These are phyloP conservation scores for Chrysina gloriosa DNA, from an alignment of 2,888 invertebrate species.

Conservation along the genomic window DNA sequence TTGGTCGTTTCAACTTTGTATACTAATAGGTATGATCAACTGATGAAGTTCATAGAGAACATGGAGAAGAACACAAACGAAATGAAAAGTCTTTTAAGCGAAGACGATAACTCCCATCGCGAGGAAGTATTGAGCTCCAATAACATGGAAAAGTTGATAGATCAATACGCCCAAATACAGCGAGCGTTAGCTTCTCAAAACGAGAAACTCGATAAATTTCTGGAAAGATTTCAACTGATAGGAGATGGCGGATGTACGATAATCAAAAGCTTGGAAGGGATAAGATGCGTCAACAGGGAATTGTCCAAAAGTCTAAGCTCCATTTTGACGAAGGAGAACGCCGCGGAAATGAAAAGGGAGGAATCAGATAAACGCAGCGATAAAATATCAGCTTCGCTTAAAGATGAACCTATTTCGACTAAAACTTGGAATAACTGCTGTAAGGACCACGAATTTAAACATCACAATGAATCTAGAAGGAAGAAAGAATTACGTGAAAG, in stretches of 20 bases:
- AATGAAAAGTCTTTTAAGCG: slow-evolving; percentile 11
- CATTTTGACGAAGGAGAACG: neutral
- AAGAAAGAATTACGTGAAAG: no score
- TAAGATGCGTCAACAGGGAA: neutral
- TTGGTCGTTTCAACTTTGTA: slow-evolving; percentile 1
- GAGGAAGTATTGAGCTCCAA: slow-evolving; percentile 16
- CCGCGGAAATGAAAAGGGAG: no score
- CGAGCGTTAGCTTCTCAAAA: slow-evolving; percentile 45
- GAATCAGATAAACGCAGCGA: no score
- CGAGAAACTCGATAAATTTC: slow-evolving; percentile 44
- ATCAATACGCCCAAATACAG: slow-evolving; percentile 43
- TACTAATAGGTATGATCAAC: slow-evolving; percentile 42
- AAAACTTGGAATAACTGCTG: no score
- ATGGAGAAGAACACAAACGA: slow-evolving; percentile 17
- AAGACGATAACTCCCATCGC: neutral
- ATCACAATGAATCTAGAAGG: no score
- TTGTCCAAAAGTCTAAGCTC: neutral
- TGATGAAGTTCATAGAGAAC: slow-evolving; percentile 36
- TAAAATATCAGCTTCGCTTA: no score
- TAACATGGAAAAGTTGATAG: slow-evolving; percentile 40
- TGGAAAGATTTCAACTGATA: neutral
- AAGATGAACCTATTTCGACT: no score
- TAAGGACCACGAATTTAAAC: no score
- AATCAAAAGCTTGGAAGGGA: slow-evolving; percentile 6
- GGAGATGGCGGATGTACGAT: slow-evolving; percentile 8